A percentile compares a stretch with the other conserved stretches of the same genome.
Evolutionary conservation across 2,797 vertebrate species (phyloP).

Genomic region (Sebastes wilsoni): DNA sequence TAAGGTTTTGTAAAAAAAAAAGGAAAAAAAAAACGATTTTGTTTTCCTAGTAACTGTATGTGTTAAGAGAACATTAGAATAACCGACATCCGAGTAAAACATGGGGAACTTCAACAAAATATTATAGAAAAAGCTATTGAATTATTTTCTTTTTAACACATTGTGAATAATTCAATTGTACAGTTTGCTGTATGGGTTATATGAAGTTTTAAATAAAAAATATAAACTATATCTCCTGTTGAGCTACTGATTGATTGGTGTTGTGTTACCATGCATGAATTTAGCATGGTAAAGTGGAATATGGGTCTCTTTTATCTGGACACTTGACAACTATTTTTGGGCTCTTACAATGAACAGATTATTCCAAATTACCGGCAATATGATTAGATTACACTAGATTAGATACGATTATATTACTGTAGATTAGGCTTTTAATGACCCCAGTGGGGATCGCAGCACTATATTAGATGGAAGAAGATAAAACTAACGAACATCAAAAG

Average conservation of each 20-base stretch:
- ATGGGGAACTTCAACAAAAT: constrained; percentile 72
- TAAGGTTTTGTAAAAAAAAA: constrained; percentile 96
- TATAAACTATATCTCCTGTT: constrained; percentile 51
- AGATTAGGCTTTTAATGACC: neutral
- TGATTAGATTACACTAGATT: neutral
- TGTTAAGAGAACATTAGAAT: constrained; percentile 91
- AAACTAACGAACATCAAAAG: neutral
- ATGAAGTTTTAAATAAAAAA: constrained; percentile 98
- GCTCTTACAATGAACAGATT: neutral
- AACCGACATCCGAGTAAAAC: constrained; percentile 74
- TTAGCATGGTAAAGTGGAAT: neutral
- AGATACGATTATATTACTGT: neutral
- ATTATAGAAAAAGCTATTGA: constrained; percentile 79
- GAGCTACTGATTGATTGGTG: constrained; percentile 25
- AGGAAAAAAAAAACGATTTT: constrained; percentile 76
- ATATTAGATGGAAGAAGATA: neutral
- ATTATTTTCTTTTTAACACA: constrained; percentile 99
- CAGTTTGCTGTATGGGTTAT: constrained; percentile 99
- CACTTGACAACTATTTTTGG: neutral
- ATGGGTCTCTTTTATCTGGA: neutral
- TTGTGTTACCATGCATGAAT: neutral
- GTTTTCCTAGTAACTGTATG: constrained; percentile 94
- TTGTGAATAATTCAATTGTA: constrained; percentile 99
- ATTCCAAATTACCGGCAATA: neutral
- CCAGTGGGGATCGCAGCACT: neutral